Conservation (phyloP, 64 coral and sea anemone genomes). For the Hydrozoanthus tunicans region DNA sequence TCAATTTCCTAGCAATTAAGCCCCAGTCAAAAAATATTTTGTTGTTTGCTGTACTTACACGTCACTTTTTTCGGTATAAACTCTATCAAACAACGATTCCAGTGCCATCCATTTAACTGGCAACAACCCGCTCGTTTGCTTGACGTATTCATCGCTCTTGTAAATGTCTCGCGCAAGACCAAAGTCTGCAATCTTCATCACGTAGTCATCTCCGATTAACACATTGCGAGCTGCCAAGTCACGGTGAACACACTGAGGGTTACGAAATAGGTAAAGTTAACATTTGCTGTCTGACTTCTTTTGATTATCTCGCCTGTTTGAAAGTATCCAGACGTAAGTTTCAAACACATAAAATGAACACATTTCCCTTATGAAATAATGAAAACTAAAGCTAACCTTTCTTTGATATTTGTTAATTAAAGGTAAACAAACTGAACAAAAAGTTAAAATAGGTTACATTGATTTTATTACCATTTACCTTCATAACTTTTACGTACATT, state of each 20-base stretch:
- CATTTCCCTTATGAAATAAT: too few species aligned
- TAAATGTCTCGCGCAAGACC: slow-evolving; percentile 69
- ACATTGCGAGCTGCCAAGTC: slow-evolving; percentile 5
- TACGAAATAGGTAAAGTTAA: background rate
- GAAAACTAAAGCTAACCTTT: too few species aligned
- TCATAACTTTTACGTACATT: too few species aligned
- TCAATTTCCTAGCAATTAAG: too few species aligned
- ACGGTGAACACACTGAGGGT: slow-evolving; percentile 66
- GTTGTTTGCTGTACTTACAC: slow-evolving; percentile 41
- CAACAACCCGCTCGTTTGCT: slow-evolving; percentile 40
- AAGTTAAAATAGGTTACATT: too few species aligned
- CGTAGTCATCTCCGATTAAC: too few species aligned
- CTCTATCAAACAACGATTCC: slow-evolving; percentile 61
- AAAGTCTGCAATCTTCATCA: slow-evolving; percentile 36
- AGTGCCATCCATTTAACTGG: slow-evolving; percentile 82
- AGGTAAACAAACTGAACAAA: too few species aligned
- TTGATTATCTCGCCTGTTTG: background rate
- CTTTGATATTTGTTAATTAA: too few species aligned
- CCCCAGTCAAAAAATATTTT: too few species aligned
- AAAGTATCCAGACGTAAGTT: background rate
- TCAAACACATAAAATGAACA: too few species aligned
- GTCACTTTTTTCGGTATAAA: background rate
- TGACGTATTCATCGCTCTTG: slow-evolving; percentile 61
- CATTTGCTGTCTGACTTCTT: background rate
- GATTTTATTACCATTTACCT: too few species aligned